Evolutionary conservation across 92 coral and sea anemone species (phyloP).

Genomic region (Parazoanthus swiftii): DNA sequence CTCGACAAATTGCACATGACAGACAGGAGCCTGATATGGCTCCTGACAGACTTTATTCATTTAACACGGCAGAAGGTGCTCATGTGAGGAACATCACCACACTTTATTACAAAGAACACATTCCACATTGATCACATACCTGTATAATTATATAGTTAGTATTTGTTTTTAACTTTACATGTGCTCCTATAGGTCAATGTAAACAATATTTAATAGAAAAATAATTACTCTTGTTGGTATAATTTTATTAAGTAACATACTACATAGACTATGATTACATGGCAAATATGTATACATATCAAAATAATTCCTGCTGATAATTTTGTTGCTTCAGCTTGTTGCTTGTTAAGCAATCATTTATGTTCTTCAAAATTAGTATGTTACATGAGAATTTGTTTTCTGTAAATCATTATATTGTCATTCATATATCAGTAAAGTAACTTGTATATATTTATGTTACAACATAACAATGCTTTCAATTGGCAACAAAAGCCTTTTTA

Average conservation of each 20-base stretch:
- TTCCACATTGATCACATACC: no score
- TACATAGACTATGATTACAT: background rate
- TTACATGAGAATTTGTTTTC: conserved; percentile 4
- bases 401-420: background rate
- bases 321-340: conserved; percentile 2
- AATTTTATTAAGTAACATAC: background rate
- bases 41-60: conserved; percentile 16
- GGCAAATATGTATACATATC: background rate
- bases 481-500: background rate
- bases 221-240: background rate
- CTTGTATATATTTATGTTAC: background rate
- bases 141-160: no score
- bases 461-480: conserved; percentile 1
- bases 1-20: conserved; percentile 8
- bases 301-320: background rate
- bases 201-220: background rate
- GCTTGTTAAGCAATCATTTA: background rate
- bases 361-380: conserved; percentile 5
- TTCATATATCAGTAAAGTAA: background rate
- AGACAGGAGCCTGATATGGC: conserved; percentile 3
- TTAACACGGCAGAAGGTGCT: background rate
- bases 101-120: no score
- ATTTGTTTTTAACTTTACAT: no score
- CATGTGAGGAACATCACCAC: no score
- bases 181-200: background rate